Evolutionary conservation across 2,888 invertebrate species (phyloP).

Genomic region (Dinocampus coccinellae): DNA sequence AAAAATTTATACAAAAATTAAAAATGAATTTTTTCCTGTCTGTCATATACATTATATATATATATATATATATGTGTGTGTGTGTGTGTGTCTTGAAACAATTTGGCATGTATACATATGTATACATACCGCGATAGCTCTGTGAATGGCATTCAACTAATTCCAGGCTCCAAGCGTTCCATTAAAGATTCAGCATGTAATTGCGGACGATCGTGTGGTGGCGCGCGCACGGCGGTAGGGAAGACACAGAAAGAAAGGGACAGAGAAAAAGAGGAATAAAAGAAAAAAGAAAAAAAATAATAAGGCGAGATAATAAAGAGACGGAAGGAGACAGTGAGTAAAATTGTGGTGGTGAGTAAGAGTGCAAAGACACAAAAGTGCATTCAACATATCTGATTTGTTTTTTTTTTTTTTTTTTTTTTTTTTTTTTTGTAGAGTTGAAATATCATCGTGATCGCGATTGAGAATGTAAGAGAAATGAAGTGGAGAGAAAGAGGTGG

Average conservation of each 20-base stretch:
- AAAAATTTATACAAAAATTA: not conserved
- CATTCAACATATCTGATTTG: conserved; percentile 22
- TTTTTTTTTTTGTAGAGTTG: conserved; percentile 4
- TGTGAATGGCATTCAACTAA: conserved; percentile 68
- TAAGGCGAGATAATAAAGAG: not conserved
- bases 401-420: too few relatives aligned
- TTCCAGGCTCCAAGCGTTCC: conserved; percentile 69
- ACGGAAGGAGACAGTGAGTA: too few relatives aligned
- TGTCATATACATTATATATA: not conserved
- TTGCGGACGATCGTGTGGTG: conserved; percentile 64
- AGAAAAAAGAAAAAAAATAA: not conserved
- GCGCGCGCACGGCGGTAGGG: conserved; percentile 19
- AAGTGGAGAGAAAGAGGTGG: not conserved
- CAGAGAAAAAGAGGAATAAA: too few relatives aligned
- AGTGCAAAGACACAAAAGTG: conserved; percentile 22
- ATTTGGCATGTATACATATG: not conserved
- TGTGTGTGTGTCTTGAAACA: not conserved
- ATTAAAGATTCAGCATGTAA: conserved; percentile 70
- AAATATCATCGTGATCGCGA: conserved; percentile 35
- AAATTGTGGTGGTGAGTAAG: too few relatives aligned
- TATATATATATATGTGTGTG: not conserved
- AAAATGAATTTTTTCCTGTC: conserved; percentile 4
- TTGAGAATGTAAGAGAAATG: conserved; percentile 30
- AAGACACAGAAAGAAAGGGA: conserved; percentile 33
- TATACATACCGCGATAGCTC: conserved; percentile 57